Conservation (phyloP, 2,113 vertebrate species). For the Numida meleagris region DNA sequence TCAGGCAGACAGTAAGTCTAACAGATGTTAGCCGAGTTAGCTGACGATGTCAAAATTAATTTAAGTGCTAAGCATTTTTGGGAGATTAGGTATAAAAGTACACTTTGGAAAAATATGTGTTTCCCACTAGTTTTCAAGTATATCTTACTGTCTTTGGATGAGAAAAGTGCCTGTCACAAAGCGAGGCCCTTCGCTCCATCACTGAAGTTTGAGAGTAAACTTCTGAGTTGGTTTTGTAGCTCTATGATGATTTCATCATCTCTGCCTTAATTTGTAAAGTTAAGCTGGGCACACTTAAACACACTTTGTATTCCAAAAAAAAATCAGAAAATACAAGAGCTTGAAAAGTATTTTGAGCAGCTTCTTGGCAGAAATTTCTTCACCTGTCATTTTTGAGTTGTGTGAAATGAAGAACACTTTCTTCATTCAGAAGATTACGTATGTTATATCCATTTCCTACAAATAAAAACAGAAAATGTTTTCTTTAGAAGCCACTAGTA, state of each 20-base stretch:
- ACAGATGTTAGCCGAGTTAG: not conserved
- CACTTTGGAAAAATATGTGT: not conserved
- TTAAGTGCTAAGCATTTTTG: not conserved
- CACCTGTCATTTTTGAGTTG: slow-evolving; percentile 75
- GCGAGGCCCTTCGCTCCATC: not conserved
- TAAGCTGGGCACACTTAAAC: not conserved
- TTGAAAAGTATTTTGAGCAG: not conserved
- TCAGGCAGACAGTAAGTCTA: not conserved
- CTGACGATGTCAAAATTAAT: not conserved
- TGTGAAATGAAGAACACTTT: slow-evolving; percentile 78
- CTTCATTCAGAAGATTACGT: slow-evolving; percentile 76
- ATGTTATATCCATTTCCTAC: slow-evolving; percentile 81
- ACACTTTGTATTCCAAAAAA: not conserved
- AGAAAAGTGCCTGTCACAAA: not conserved
- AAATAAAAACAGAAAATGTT: slow-evolving; percentile 29
- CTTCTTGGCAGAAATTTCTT: not conserved
- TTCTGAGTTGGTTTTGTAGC: not conserved
- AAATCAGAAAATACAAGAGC: not conserved
- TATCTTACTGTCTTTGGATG: not conserved
- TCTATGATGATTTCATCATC: not conserved
- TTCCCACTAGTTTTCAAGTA: not conserved
- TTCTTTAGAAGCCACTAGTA: not conserved
- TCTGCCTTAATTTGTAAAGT: not conserved
- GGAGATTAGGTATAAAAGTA: not conserved
- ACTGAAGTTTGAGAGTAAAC: not conserved